Evolutionary conservation across 2,113 vertebrate genomes (phyloP), one percentile per base, ranked within the genome.

Genomic region (Myrmecobius fasciatus): DNA sequence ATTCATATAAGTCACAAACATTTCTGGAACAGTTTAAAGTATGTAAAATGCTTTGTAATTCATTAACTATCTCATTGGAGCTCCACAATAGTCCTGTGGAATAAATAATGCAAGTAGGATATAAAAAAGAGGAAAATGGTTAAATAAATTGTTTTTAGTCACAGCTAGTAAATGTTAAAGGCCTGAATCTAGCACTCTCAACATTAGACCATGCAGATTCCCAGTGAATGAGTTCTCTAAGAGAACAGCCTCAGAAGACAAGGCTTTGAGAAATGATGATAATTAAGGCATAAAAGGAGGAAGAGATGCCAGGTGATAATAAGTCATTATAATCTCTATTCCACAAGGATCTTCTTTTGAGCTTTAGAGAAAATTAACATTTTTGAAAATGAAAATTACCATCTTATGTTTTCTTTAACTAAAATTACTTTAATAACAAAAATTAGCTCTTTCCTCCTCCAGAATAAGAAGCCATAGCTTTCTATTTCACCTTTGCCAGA

Each of bases 101-200:
- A 26, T 46, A 46, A 53, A 2, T 2, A 10, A 25, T 53, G 26
- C 49, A 56, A 46, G 46, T 54, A 67, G 51, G 7, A 46, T 95
- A 94, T 90, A 93, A 48, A 75, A 53, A 93, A n/a, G 51, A 95
- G 49, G 48, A 91, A 92, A 93, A 10, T 93, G 67, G 53, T 91
- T 83, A 49, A 91, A 52, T 46, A 83, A 94, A 10, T 49, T 95
- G 26, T 47, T 53, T 47, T 60, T 43, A 46, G 54, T 93, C 89
- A 91, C 90, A 51, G n/a, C 3, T 52, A 95, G n/a, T 52, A 52
- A 92, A 56, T 47, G 60, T 60, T 36, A 88, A 91, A 93, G 11
- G 31, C 51, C n/a, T 52, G 43, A 91, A 88, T 31, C 49, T 26
- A 28, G 43, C n/a, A 43, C 5, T 83, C 5, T 43, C 6, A 43